These are phyloP conservation scores for Conger conger DNA, from an alignment of 2,113 vertebrate genomes.

Conservation along the genomic window DNA sequence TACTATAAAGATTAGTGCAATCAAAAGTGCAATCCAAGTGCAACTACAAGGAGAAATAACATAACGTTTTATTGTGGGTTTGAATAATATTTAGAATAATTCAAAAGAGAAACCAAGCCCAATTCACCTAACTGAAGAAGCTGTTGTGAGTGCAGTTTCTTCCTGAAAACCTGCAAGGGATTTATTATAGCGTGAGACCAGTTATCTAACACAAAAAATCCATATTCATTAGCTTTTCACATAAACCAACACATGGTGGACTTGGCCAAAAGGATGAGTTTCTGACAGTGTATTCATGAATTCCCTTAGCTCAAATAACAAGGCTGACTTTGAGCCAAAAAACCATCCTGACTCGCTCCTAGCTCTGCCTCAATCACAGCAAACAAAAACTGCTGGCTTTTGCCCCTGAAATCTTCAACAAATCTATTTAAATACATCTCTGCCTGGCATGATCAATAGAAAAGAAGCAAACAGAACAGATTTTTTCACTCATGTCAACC, in stretches of 20 bases:
- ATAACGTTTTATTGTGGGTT: no score
- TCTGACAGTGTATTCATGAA: no score
- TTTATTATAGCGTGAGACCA: not conserved
- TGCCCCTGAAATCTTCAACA: not conserved
- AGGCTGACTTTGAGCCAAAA: not conserved
- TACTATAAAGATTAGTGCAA: no score
- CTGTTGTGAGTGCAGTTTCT: no score
- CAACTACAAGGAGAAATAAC: no score
- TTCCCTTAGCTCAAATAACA: not conserved
- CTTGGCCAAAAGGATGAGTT: not conserved
- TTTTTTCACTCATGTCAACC: not conserved
- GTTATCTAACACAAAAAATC: not conserved
- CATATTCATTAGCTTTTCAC: not conserved
- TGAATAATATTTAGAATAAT: no score
- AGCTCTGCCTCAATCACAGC: not conserved
- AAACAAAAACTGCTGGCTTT: not conserved
- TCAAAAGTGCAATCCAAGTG: no score
- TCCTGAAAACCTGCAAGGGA: no score
- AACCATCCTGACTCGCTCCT: not conserved
- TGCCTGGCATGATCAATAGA: not conserved
- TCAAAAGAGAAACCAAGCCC: no score
- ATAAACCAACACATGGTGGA: not conserved
- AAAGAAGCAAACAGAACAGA: not conserved
- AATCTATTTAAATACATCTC: not conserved
- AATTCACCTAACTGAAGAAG: no score